Base-by-base conservation (phyloP, 1,140 invertebrate species). In the Apocrypta bakeri region DNA sequence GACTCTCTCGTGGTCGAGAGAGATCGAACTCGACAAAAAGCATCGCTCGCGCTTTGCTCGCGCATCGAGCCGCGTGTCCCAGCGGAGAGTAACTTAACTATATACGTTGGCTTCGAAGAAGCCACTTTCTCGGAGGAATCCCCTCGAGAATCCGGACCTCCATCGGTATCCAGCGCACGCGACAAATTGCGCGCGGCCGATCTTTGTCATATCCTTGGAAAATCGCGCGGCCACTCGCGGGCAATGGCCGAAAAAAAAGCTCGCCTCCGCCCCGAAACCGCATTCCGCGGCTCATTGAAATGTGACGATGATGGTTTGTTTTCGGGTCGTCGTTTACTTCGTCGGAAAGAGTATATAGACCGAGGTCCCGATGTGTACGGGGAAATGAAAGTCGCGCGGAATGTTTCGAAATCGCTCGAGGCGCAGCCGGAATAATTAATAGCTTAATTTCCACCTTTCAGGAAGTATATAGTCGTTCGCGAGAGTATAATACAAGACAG, bases 391-490 rank as follows among this genome's bases (percentile, higher is more conserved):
- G 31, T 33, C 25, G 24, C 25, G 24, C 24, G 61, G 61, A 25
- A 63, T 25, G 61, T 24, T 63, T n/a, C 0, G 4, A 24, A 64
- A 69, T 2, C 78, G 79, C 84, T 69, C 72, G 78, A 78, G 86
- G 84, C 86, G 81, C 69, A 42, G 40, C 79, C 25, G 27, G 85
- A 85, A 89, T 90, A 89, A 90, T 89, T 89, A 89, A 90, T 90
- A 90, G 89, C 88, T 90, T 88, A 90, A 90, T 90, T 90, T 90
- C 85, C 86, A 89, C 86, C 88, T 88, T 89, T 89, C 88, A 89
- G 88, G 86, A 89, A 90, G 87, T 56, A 17, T 56, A n/a, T 56
- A 56, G 17, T 64, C 56, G 74, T 64, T 75, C 17, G 33, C 33
- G 33, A 9, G 33, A 37, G n/a, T 37, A 37, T 2, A 37, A 37